phyloP scores from a whole-genome alignment of 1,140 invertebrate genomes.

The Drosophila arizonae region DNA sequence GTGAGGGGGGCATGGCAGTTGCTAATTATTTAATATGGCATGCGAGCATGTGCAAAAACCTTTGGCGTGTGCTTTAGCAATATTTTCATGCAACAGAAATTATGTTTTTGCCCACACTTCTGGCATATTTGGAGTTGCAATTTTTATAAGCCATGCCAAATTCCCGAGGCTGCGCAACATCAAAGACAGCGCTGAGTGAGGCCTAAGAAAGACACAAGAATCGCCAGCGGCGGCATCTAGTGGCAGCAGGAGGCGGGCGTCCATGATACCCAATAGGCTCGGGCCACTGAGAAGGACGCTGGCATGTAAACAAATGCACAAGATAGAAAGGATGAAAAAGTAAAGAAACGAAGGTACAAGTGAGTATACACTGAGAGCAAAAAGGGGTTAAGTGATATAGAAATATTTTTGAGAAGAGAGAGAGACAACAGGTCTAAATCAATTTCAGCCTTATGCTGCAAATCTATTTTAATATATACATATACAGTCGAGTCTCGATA shows the following conservation, averaged over 20 bases:
- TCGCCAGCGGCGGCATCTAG: not conserved
- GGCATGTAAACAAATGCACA: conserved; percentile 69
- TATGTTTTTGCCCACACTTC: conserved; percentile 1
- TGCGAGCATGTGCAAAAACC: conserved; percentile 7
- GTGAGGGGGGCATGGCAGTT: conserved; percentile 14
- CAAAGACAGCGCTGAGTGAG: conserved; percentile 22
- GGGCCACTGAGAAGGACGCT: conserved; percentile 30
- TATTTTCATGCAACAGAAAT: not conserved
- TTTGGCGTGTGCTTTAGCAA: conserved; percentile 10
- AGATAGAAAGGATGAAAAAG: conserved; percentile 25
- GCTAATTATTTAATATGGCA: conserved; percentile 45
- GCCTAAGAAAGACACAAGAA: conserved; percentile 13
- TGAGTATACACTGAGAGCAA: not conserved
- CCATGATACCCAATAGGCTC: conserved; percentile 58
- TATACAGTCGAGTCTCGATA: too few relatives aligned
- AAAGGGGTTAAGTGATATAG: not conserved
- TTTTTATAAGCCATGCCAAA: conserved; percentile 60
- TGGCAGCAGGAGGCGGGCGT: not conserved
- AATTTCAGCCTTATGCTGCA: too few relatives aligned
- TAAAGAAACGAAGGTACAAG: not conserved
- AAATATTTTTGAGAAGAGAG: too few relatives aligned
- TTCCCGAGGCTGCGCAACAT: conserved; percentile 24
- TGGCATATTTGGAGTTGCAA: conserved; percentile 46
- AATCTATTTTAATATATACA: too few relatives aligned
- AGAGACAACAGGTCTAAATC: too few relatives aligned